Evolutionary conservation across 2,888 invertebrate species (phyloP), one percentile per base, ranked within the genome.

Genomic region (Scaptomyza cyrtandrae): DNA sequence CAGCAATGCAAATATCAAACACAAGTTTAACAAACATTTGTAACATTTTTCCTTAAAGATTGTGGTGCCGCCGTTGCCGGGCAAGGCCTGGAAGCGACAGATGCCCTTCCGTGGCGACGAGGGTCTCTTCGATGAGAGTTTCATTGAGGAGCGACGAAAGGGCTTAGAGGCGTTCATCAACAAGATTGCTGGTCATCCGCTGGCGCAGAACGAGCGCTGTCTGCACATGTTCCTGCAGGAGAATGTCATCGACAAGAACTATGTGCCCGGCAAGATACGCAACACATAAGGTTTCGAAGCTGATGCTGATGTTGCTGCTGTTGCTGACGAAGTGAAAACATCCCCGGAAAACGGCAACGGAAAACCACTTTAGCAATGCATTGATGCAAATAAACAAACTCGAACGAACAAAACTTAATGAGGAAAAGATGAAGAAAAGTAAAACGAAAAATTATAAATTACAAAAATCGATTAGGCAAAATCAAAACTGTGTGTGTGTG

Each of bases 201-300:
- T 99, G 91, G 99, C 99, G 66, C 99, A 99, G 93, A 99, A 99
- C 92, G 99, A 99, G 93, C 95, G 98, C 91, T 99, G 99, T 93
- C 95, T 99, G 90, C 99, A 99, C 93, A 99, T 99, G 97, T 99
- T 99, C 94, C 95, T 99, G 75, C 99, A 99, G 93, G 99, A 99
- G 90, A 96, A 96, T 53, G 95, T 96, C 90, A 99, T 99, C 92
- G 99, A 99, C 93, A 98, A 98, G 94, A 99, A 98, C 94, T 99
- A 99, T 93, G 98, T 99, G 81, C 99, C 99, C 86, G 99, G 99
- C 89, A 99, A 99, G 94, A 99, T 99, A 93, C 95, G 98, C 92
- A 98, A 97, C 94, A 97, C 97, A 94, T 97, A 97, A 95, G 64
- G 33, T 1, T 33, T 9, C 10, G 10, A 33, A 10, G 9, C 33